Evolutionary conservation across 2,797 vertebrate species (phyloP).

Genomic region (Smutsia temminckii): DNA sequence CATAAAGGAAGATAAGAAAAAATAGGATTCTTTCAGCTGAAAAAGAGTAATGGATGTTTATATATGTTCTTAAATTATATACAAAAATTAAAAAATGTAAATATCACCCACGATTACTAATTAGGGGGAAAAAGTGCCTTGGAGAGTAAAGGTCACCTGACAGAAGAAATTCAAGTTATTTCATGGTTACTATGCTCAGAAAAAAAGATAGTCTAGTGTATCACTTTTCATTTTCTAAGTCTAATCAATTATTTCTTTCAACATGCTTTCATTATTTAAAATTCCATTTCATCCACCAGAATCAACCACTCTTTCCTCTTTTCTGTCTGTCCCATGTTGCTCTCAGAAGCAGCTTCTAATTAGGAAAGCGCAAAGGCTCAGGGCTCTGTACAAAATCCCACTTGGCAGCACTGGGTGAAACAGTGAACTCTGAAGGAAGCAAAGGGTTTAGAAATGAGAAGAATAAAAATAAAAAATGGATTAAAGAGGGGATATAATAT

Average conservation of each 20-base stretch:
- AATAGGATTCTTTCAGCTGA: background rate
- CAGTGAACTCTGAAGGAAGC: background rate
- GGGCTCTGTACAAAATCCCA: background rate
- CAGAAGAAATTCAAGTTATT: background rate
- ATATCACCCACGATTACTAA: background rate
- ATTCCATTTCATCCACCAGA: background rate
- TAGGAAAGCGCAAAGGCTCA: background rate
- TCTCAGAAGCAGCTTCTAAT: background rate
- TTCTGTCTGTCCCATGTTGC: background rate
- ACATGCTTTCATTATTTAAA: background rate
- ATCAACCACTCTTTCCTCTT: background rate
- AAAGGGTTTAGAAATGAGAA: background rate
- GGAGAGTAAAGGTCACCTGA: background rate
- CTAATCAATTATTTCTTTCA: background rate
- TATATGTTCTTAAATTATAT: background rate
- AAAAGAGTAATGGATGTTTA: background rate
- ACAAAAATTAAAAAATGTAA: background rate
- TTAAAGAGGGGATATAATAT: background rate
- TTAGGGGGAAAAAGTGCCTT: background rate
- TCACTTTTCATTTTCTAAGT: background rate
- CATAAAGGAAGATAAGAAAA: background rate
- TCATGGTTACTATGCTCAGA: background rate
- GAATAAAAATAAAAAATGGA: background rate
- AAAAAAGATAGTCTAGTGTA: background rate
- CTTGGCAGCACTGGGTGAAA: background rate